Percentiles rank a stretch among this genome's conserved stretches.
phyloP scores from a whole-genome alignment of 2,888 invertebrate species.

The Eupeodes luniger region DNA sequence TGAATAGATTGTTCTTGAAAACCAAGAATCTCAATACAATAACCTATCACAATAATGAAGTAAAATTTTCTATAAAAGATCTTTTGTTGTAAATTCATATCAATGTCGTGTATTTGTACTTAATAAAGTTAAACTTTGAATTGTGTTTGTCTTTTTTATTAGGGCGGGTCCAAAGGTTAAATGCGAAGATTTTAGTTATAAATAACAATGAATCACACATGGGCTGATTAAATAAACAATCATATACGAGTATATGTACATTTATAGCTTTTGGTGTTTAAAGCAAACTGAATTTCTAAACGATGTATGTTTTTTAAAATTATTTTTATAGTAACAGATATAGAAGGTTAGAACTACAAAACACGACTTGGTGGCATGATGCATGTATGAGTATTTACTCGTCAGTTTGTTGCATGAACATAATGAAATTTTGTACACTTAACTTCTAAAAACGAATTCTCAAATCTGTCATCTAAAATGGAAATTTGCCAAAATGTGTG shows the following conservation, averaged over 20 bases:
- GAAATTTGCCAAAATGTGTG: too few species aligned
- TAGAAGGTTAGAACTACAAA: too few species aligned
- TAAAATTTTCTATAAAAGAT: background rate
- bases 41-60: background rate
- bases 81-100: background rate
- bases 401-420: too few species aligned
- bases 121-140: constrained; percentile 3
- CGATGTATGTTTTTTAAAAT: background rate
- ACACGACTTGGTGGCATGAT: too few species aligned
- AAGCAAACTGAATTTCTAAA: background rate
- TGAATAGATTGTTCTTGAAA: too few species aligned
- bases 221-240: background rate
- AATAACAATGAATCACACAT: background rate
- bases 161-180: background rate
- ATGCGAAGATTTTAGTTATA: background rate
- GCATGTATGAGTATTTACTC: too few species aligned
- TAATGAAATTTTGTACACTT: too few species aligned
- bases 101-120: background rate
- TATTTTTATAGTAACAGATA: too few species aligned
- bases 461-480: too few species aligned
- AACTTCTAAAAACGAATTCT: too few species aligned
- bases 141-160: background rate
- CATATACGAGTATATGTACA: too few species aligned
- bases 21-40: too few species aligned
- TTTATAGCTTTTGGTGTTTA: background rate